Conservation (phyloP, 2,888 invertebrate genomes). For the Ochropacha duplaris region DNA sequence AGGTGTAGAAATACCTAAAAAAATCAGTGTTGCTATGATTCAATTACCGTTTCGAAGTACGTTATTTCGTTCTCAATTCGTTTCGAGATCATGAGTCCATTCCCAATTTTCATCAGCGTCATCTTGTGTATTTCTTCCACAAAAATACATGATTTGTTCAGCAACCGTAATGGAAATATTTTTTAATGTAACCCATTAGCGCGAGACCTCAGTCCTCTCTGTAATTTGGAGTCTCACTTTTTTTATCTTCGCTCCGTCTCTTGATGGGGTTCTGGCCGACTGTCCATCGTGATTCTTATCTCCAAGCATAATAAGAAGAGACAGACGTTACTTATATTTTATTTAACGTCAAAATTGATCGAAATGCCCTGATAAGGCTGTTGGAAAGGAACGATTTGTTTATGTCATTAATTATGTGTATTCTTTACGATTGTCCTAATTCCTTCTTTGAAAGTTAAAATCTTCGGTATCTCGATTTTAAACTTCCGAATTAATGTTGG, state of each 20-base stretch:
- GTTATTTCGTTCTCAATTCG: constrained; percentile 28
- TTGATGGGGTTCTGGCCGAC: constrained; percentile 78
- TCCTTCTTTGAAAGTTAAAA: constrained; percentile 16
- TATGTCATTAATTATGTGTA: constrained; percentile 70
- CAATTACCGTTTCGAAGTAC: constrained; percentile 28
- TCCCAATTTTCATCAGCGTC: constrained; percentile 51
- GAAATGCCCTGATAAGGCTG: constrained; percentile 69
- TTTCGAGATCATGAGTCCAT: constrained; percentile 44
- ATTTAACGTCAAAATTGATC: constrained; percentile 79
- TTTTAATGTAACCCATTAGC: constrained; percentile 80
- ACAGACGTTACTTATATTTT: constrained; percentile 82
- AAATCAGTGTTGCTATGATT: constrained; percentile 12
- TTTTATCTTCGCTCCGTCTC: constrained; percentile 67
- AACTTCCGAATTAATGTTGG: constrained; percentile 9
- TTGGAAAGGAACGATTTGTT: constrained; percentile 70
- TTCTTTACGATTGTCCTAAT: constrained; percentile 44
- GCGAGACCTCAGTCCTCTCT: constrained; percentile 66
- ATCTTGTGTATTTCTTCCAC: constrained; percentile 40
- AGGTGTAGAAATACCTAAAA: constrained; percentile 14
- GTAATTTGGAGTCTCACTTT: constrained; percentile 69
- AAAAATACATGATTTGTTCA: constrained; percentile 57
- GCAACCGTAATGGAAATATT: constrained; percentile 73
- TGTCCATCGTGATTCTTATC: constrained; percentile 80
- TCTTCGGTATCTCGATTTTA: constrained; percentile 9
- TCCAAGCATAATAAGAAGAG: constrained; percentile 77